Base-by-base conservation (phyloP, 2,113 vertebrate genomes). In the Electrona antarctica region DNA sequence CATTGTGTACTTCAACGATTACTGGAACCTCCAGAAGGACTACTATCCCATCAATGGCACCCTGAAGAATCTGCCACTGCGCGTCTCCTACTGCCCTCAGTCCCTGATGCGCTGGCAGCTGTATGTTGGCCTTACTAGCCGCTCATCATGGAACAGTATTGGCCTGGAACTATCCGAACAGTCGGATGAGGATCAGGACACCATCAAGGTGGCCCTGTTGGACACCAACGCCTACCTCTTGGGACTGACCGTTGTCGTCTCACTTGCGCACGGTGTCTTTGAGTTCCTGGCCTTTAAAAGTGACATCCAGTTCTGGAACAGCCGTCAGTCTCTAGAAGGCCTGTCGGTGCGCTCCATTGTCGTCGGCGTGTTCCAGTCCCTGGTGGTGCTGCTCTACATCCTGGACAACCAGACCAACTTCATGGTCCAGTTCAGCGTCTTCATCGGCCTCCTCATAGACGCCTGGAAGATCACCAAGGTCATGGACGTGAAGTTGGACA, bases 391-490 rank as follows among this genome's bases (percentile, higher is more conserved):
- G 5, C 95, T 99, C 3, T 99, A 99, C 82, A 98, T 99, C 64
- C 73, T 99, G 87, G 97, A 99, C 92, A 99, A 99, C 0, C 97
- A 99, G 78, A 99, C 96, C 66, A 99, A 99, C 93, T 97, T 99
- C 0, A 97, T 99, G 85, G 97, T 99, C 14, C 97, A 99, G 84
- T 94, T 97, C 92, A 99, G 97, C 88, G 96, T 98, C 76, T 97
- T 98, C 91, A 96, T 99, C 0, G 97, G 97, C 71, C 95, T 99
- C 54, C 95, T 99, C 46, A 99, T 99, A 0, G 97, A 99, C 83
- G 92, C 98, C 87, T 99, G 97, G 97, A 99, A 99, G 92, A 98
- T 99, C 88, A 99, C 97, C 64, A 99, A 99, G 87, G 97, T 99
- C 91, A 98, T 99, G 96, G 97, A 99, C 0, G 95, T 99, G 74